Evolutionary conservation across 2,797 vertebrate genomes (phyloP).

Genomic region (Phrynocephalus forsythii): DNA sequence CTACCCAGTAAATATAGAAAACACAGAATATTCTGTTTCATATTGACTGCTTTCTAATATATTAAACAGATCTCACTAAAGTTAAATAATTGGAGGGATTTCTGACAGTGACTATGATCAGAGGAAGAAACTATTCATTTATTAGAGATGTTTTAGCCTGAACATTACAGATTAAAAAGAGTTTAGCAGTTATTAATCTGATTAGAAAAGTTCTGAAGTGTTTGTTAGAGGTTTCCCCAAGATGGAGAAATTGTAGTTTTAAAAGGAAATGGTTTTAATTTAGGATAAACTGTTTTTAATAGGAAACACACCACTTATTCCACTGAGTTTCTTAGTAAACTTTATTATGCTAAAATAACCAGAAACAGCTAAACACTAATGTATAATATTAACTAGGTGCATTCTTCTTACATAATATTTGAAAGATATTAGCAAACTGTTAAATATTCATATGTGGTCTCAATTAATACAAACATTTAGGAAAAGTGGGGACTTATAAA

Average conservation of each 20-base stretch:
- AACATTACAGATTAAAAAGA: not conserved
- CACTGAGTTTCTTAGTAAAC: not conserved
- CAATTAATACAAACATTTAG: not conserved
- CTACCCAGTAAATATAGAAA: not conserved
- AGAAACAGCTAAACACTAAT: not conserved
- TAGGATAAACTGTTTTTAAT: not conserved
- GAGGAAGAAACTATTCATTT: not conserved
- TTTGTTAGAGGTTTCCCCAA: not conserved
- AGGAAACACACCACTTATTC: not conserved
- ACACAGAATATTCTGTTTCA: not conserved
- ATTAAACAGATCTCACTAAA: not conserved
- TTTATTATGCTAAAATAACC: not conserved
- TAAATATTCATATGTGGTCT: not conserved
- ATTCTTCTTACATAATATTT: not conserved
- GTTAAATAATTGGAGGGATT: not conserved
- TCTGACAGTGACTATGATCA: not conserved
- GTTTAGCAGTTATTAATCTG: not conserved
- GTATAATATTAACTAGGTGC: not conserved
- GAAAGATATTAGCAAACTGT: not conserved
- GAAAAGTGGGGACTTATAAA: not conserved
- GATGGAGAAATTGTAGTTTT: not conserved
- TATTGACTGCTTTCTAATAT: not conserved
- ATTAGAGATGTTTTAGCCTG: not conserved
- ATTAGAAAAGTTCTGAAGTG: not conserved
- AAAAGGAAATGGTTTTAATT: not conserved